phyloP scores from a whole-genome alignment of 2,797 vertebrate genomes.

The Cichlasoma orientale region DNA sequence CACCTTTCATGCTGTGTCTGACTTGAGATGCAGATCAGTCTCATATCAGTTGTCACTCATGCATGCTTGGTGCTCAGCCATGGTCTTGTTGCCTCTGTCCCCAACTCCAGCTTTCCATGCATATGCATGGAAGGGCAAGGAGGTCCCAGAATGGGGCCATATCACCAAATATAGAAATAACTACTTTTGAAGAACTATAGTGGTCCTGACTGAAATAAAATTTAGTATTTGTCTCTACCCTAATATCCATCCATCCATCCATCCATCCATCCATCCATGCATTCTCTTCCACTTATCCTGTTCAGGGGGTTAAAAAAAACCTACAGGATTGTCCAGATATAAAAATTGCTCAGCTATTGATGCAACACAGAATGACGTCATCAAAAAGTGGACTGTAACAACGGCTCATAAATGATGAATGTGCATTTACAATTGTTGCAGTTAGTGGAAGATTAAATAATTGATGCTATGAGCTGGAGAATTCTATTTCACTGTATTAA shows the following conservation, averaged over 20 bases:
- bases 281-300: too few species aligned
- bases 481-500: not conserved
- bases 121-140: not conserved
- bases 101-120: not conserved
- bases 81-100: not conserved
- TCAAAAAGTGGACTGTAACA: not conserved
- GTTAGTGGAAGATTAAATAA: slow-evolving; percentile 5
- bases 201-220: not conserved
- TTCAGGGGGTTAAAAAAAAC: not conserved
- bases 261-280: too few species aligned
- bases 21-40: not conserved
- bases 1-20: not conserved
- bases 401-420: not conserved
- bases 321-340: not conserved
- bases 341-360: slow-evolving; percentile 19
- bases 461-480: not conserved
- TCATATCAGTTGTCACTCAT: not conserved
- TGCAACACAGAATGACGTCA: not conserved
- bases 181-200: not conserved
- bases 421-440: not conserved
- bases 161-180: not conserved
- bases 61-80: not conserved
- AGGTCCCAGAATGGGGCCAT: not conserved
- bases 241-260: not conserved
- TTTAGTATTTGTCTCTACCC: not conserved